Evolutionary conservation across 1,140 invertebrate genomes (phyloP).

Genomic region (Aphis gossypii): DNA sequence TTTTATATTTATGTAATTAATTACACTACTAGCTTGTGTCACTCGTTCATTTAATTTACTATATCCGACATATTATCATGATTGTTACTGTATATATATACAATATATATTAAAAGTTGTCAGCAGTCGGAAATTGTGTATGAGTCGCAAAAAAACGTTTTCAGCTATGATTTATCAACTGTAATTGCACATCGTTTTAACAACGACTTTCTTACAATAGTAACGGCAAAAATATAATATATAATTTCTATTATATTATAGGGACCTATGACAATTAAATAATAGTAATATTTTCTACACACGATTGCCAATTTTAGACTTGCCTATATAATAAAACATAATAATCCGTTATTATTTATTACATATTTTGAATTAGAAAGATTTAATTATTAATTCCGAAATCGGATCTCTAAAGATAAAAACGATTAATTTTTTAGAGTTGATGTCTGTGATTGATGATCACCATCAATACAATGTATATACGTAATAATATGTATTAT

Average conservation of each 20-base stretch:
- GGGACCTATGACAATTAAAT: not conserved
- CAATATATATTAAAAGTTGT: not conserved
- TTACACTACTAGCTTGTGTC: not conserved
- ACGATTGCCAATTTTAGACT: not conserved
- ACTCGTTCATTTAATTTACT: not conserved
- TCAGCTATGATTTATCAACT: not conserved
- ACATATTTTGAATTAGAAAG: not conserved
- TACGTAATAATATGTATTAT: not conserved
- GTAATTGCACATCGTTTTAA: not conserved
- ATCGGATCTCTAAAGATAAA: conserved; percentile 17
- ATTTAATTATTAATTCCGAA: conserved; percentile 23
- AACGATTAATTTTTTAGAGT: conserved; percentile 5
- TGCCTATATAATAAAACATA: not conserved
- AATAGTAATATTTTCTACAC: conserved; percentile 7
- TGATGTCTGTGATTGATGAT: conserved; percentile 8
- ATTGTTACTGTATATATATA: not conserved
- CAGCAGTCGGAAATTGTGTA: not conserved
- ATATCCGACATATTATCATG: not conserved
- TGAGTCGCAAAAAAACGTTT: not conserved
- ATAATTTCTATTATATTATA: conserved; percentile 5
- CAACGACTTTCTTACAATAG: conserved; percentile 2
- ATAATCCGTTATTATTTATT: not conserved
- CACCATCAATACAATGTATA: not conserved
- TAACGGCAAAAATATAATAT: not conserved
- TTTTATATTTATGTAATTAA: not conserved